Base-by-base conservation (phyloP, 2,888 invertebrate genomes). In the Drosophila neotestacea region DNA sequence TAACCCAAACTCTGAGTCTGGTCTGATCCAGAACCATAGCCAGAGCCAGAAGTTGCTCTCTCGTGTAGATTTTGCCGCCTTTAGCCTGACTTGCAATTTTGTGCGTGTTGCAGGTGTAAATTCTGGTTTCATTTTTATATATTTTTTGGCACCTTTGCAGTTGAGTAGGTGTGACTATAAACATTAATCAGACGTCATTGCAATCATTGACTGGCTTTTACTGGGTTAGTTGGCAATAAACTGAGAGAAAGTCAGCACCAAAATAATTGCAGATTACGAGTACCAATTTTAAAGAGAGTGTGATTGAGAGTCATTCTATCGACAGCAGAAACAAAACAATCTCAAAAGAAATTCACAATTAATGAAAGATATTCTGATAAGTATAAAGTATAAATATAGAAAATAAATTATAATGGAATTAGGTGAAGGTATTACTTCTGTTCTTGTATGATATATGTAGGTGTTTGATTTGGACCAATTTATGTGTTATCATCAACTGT, bases 21-120 rank as follows among this genome's bases (percentile, higher is more conserved):
- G 30, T 5, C 6, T 11, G 46, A 39, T 6, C 52, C 30, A 54
- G 30, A 42, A n/a, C 3, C 7, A n/a, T 9, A 28, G 30, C 13
- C 32, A 9, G 22, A 36, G 22, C 5, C 27, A 27, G n/a, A 11
- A 51, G n/a, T 10, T 28, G 1, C 6, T 44, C 28, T 42, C 34
- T 41, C 58, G 65, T 61, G 46, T 60, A 42, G 47, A 36, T 61
- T 61, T 59, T 9, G 61, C 41, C 61, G 64, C 51, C 58, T 48
- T 59, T 13, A 27, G 58, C 6, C 74, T 89, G 85, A 89, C 89
- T 85, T 87, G 85, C 88, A 75, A 80, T 74, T 65, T 70, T 55
- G 44, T 69, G 56, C 41, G 60, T 61, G 81, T 68, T 85, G 89
- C 85, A 86, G 85, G 89, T 86, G 85, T 85, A 89, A 79, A 79